Conservation (phyloP, 2,797 vertebrate species). For the Brachymystax lenok region DNA sequence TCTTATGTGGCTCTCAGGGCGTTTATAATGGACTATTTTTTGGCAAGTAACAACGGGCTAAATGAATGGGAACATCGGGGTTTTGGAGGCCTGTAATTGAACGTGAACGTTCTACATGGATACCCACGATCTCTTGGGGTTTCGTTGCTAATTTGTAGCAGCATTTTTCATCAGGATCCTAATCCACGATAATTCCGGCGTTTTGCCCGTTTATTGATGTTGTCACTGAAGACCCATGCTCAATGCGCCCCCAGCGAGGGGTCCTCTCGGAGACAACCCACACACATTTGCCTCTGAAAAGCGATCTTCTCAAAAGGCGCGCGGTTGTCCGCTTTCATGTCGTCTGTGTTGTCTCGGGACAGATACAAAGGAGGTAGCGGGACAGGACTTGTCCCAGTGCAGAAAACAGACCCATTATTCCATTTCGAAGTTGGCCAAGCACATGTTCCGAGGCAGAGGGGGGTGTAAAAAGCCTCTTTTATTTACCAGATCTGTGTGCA, state of each 20-base stretch:
- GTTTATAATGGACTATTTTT: constrained; percentile 69
- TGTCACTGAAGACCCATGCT: constrained; percentile 81
- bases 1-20: constrained; percentile 70
- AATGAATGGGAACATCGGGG: constrained; percentile 73
- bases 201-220: constrained; percentile 85
- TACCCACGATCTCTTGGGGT: constrained; percentile 74
- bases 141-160: constrained; percentile 82
- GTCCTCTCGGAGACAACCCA: constrained; percentile 77
- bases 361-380: constrained; percentile 78
- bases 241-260: constrained; percentile 82
- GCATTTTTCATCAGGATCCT: constrained; percentile 75
- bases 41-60: constrained; percentile 67
- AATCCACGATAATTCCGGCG: constrained; percentile 81
- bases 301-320: constrained; percentile 85
- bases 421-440: constrained; percentile 84
- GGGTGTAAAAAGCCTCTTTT: constrained; percentile 68
- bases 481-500: constrained; percentile 77
- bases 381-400: constrained; percentile 67
- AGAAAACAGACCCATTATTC: constrained; percentile 78
- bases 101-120: constrained; percentile 73
- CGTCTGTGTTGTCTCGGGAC: constrained; percentile 73
- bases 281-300: constrained; percentile 87
- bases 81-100: constrained; percentile 77
- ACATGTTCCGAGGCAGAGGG: constrained; percentile 78
- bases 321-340: constrained; percentile 81